Evolutionary conservation across 2,113 vertebrate genomes (phyloP).

Genomic region (Burhinus oedicnemus): DNA sequence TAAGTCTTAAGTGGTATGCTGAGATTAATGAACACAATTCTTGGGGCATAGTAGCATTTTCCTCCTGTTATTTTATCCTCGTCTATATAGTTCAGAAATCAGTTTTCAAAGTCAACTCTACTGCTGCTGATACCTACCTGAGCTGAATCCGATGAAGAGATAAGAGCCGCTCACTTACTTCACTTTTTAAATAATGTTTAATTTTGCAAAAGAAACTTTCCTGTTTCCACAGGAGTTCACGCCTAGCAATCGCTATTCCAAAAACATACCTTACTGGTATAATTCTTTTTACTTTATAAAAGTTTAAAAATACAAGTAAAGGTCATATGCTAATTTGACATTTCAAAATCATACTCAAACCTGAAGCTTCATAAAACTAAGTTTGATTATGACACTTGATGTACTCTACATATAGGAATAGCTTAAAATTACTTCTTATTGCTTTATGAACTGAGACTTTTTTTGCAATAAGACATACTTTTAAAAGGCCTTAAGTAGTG

Average conservation of each 20-base stretch:
- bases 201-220: neutral
- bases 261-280: slow-evolving; percentile 41
- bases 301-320: slow-evolving; percentile 70
- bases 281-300: slow-evolving; percentile 34
- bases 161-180: neutral
- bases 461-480: neutral
- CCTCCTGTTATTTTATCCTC: neutral
- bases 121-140: neutral
- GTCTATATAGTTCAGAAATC: neutral
- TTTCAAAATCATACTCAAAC: slow-evolving; percentile 70
- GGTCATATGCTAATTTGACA: slow-evolving; percentile 77
- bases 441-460: neutral
- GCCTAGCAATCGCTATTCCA: slow-evolving; percentile 29
- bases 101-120: neutral
- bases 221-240: slow-evolving; percentile 15
- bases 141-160: neutral
- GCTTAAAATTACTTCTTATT: neutral
- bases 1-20: neutral
- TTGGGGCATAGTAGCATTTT: neutral
- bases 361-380: slow-evolving; percentile 58
- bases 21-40: neutral
- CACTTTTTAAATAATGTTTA: neutral
- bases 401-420: neutral
- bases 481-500: neutral
- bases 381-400: slow-evolving; percentile 64